Conservation (phyloP, 1,140 invertebrate species). For the Lepidostoma basale region DNA sequence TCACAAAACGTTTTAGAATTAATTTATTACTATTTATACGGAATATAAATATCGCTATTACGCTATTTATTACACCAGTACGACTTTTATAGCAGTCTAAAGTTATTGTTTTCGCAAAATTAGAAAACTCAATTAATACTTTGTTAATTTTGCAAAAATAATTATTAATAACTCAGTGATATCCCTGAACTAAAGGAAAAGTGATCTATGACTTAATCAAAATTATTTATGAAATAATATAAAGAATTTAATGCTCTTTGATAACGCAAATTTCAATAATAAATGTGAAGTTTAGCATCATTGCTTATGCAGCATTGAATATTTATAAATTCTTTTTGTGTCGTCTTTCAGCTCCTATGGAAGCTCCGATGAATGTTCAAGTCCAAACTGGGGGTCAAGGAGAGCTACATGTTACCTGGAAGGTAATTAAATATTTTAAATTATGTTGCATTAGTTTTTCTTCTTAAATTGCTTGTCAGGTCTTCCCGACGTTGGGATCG, state of each 20-base stretch:
- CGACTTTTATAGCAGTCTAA: no score
- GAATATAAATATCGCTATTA: no score
- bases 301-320: neutral
- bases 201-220: no score
- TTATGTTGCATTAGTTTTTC: neutral
- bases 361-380: constrained; percentile 78
- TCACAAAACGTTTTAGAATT: no score
- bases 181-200: no score
- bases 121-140: no score
- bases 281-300: neutral
- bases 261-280: neutral
- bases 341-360: constrained; percentile 70
- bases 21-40: no score
- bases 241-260: neutral
- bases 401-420: constrained; percentile 81
- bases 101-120: no score
- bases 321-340: constrained; percentile 13
- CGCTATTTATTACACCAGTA: no score
- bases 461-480: constrained; percentile 1
- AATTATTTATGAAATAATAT: neutral
- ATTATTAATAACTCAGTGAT: no score
- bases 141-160: no score
- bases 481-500: no score
- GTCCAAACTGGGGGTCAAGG: constrained; percentile 80
- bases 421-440: constrained; percentile 54